Conservation (phyloP, 1,140 invertebrate genomes). For the Myzus persicae region DNA sequence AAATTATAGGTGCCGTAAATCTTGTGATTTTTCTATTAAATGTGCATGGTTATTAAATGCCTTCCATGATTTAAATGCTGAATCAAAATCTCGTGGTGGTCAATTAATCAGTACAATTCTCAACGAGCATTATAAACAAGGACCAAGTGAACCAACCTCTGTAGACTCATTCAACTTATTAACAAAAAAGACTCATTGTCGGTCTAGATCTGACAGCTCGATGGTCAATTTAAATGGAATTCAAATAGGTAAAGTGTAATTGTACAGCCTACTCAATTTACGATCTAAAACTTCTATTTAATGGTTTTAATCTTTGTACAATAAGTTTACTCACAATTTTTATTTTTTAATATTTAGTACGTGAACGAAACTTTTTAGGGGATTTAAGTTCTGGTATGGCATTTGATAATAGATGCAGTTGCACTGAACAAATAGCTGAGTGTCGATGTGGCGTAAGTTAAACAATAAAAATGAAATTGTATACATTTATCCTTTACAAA, state of each 20-base stretch:
- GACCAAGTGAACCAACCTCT: neutral
- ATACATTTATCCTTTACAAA: conserved; percentile 33
- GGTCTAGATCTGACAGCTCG: conserved; percentile 48
- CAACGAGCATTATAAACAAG: conserved; percentile 50
- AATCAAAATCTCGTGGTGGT: conserved; percentile 38
- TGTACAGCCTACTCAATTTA: neutral
- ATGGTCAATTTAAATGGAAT: conserved; percentile 53
- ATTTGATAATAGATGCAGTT: conserved; percentile 95
- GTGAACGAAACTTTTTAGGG: conserved; percentile 74
- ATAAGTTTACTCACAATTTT: neutral
- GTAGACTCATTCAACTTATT: conserved; percentile 50
- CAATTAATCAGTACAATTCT: conserved; percentile 53
- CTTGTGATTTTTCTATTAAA: conserved; percentile 93
- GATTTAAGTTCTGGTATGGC: conserved; percentile 92
- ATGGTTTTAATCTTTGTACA: neutral
- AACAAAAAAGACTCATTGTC: conserved; percentile 48
- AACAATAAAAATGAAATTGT: neutral
- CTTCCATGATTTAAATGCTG: conserved; percentile 70
- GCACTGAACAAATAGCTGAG: conserved; percentile 76
- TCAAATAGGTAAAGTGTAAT: conserved; percentile 40
- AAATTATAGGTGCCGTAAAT: conserved; percentile 82
- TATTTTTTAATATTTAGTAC: conserved; percentile 62
- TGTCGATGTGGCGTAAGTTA: conserved; percentile 77
- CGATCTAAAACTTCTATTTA: neutral
- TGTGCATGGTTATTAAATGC: conserved; percentile 95